Conservation (phyloP, 2,888 invertebrate species). For the Bombylius discolor region DNA sequence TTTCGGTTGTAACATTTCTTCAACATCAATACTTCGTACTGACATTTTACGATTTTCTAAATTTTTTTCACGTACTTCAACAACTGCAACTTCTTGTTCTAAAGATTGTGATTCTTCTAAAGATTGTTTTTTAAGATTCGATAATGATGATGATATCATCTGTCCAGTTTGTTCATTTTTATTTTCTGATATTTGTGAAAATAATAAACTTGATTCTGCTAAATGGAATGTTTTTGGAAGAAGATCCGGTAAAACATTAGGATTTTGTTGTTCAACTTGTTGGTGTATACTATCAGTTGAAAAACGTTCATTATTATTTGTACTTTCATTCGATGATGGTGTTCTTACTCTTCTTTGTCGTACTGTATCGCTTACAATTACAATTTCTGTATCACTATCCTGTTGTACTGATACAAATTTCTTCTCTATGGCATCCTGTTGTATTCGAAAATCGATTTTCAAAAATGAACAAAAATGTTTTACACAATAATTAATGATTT, state of each 20-base stretch:
- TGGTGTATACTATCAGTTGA: constrained; percentile 15
- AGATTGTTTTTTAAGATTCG: constrained; percentile 1
- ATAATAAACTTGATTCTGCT: constrained; percentile 52
- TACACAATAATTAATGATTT: no score
- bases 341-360: constrained; percentile 40
- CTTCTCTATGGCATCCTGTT: constrained; percentile 10
- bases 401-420: constrained; percentile 3
- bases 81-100: constrained; percentile 41
- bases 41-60: constrained; percentile 51
- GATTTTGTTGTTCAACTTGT: constrained; percentile 19
- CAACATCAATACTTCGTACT: constrained; percentile 26
- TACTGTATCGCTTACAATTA: constrained; percentile 48
- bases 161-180: constrained; percentile 4
- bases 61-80: constrained; percentile 56
- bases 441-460: background rate
- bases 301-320: constrained; percentile 19
- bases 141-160: background rate
- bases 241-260: constrained; percentile 36
- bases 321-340: constrained; percentile 31
- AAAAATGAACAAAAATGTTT: no score
- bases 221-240: constrained; percentile 50
- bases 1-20: constrained; percentile 15
- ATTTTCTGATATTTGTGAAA: constrained; percentile 53
- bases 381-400: constrained; percentile 42
- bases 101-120: constrained; percentile 14